phyloP scores from a whole-genome alignment of 2,888 invertebrate genomes.

The Arrhopalites spinosus region DNA sequence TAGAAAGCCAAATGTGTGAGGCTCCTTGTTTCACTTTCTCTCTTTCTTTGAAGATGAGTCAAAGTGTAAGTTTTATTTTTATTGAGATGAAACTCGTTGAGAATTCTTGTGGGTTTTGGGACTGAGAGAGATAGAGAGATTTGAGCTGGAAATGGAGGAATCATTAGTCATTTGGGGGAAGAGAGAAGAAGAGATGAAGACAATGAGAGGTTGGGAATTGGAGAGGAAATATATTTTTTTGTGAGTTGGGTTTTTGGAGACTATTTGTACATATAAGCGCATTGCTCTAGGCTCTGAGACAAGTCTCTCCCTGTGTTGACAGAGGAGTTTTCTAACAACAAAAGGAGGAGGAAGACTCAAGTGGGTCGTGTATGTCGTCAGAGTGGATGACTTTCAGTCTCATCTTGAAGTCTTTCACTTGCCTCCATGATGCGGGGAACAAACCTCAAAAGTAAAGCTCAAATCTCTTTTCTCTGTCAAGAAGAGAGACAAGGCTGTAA shows the following conservation, averaged over 20 bases:
- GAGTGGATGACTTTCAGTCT: constrained; percentile 27
- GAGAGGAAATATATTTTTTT: background rate
- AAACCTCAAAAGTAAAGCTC: background rate
- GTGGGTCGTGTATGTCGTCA: constrained; percentile 39
- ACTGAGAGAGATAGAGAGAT: no score
- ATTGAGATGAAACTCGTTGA: no score
- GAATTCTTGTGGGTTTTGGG: no score
- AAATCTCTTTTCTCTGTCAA: background rate
- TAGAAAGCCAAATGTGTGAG: no score
- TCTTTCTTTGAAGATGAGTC: no score
- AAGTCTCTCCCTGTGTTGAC: no score
- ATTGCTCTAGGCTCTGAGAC: constrained; percentile 34
- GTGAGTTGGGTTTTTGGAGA: background rate
- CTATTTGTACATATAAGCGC: no score
- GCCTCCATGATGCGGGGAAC: background rate
- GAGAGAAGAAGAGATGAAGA: constrained; percentile 1
- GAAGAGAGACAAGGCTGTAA: background rate
- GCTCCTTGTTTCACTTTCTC: no score
- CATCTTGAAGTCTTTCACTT: background rate
- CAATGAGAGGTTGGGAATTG: constrained; percentile 9
- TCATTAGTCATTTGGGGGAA: constrained; percentile 42
- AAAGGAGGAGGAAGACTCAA: constrained; percentile 42
- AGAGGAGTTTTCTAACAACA: constrained; percentile 38
- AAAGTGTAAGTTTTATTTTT: no score
- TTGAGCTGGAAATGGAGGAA: constrained; percentile 28